Evolutionary conservation across 2,888 invertebrate species (phyloP).

Genomic region (Scrobipalpa atriplicella): DNA sequence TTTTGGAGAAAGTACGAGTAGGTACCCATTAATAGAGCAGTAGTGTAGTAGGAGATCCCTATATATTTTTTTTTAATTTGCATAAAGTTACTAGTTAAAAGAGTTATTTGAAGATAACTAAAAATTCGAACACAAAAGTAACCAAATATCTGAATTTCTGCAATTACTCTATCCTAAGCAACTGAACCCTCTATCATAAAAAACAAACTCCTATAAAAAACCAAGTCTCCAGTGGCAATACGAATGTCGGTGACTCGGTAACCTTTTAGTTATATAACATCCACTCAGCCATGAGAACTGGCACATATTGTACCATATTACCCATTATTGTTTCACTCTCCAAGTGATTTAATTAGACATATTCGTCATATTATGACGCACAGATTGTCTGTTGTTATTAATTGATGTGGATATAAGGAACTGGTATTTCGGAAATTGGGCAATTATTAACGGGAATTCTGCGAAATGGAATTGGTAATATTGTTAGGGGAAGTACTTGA

Average conservation of each 20-base stretch:
- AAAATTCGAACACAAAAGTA: too few relatives aligned
- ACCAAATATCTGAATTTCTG: too few relatives aligned
- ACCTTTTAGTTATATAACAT: constrained; percentile 14
- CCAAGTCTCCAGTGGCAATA: neutral
- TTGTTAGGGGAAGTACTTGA: neutral
- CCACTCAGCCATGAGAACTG: constrained; percentile 1
- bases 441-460: neutral
- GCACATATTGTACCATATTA: neutral
- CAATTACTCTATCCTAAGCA: too few relatives aligned
- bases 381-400: constrained; percentile 1
- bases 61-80: too few relatives aligned
- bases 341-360: constrained; percentile 9
- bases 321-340: neutral
- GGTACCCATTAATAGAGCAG: too few relatives aligned
- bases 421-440: neutral
- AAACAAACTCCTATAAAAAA: neutral
- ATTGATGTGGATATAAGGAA: constrained; percentile 5
- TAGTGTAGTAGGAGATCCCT: too few relatives aligned
- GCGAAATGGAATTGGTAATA: neutral
- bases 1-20: too few relatives aligned
- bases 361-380: constrained; percentile 8
- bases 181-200: too few relatives aligned
- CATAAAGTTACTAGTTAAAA: too few relatives aligned
- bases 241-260: constrained; percentile 15
- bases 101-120: too few relatives aligned